These are phyloP conservation scores for Bos taurus DNA, from an alignment of 2,113 vertebrate genomes.

Conservation along the genomic window DNA sequence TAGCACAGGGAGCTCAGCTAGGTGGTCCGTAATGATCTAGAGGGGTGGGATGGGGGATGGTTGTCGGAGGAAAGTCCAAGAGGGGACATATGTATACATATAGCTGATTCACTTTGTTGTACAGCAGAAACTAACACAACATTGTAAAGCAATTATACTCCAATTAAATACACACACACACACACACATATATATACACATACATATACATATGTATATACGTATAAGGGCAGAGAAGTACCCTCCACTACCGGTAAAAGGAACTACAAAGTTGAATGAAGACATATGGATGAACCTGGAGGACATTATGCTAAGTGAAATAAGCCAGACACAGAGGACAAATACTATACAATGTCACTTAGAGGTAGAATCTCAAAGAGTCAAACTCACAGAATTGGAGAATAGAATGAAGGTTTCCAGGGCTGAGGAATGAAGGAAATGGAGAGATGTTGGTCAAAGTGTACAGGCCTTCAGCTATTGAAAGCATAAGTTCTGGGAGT, in stretches of 20 bases:
- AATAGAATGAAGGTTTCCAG: neutral
- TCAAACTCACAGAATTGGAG: neutral
- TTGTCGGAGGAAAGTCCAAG: neutral
- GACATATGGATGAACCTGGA: neutral
- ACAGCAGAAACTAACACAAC: neutral
- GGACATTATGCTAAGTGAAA: neutral
- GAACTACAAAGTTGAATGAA: neutral
- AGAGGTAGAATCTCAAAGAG: neutral
- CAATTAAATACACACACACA: neutral
- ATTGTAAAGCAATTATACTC: neutral
- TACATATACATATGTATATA: neutral
- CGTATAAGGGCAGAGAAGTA: neutral
- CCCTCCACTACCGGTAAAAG: neutral
- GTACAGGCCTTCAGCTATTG: neutral
- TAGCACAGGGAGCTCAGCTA: neutral
- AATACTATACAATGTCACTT: neutral
- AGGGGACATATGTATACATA: neutral
- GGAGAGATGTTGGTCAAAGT: neutral
- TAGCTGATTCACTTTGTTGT: neutral
- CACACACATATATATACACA: rapidly evolving
- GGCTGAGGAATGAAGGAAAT: neutral
- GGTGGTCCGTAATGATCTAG: neutral
- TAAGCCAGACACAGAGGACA: neutral
- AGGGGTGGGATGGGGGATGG: neutral
- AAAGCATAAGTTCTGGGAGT: neutral